Evolutionary conservation across 2,113 vertebrate species (phyloP).

Genomic region (Corydoras sp.): DNA sequence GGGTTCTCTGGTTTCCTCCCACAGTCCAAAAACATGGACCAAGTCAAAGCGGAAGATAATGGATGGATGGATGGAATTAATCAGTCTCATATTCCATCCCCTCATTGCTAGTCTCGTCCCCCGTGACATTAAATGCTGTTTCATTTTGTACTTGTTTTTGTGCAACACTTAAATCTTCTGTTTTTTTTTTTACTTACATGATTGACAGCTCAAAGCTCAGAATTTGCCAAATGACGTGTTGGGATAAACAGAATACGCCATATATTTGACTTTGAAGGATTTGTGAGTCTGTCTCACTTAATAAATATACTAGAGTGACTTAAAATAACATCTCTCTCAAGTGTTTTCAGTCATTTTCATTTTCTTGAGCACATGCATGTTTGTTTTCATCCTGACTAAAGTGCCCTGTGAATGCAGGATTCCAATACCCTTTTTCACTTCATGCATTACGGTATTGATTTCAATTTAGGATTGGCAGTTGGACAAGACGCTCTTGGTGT

Average conservation of each 20-base stretch:
- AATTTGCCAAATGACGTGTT: not conserved
- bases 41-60: too few relatives aligned
- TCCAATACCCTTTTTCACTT: not conserved
- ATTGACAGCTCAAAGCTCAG: conserved; percentile 3
- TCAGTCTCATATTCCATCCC: not conserved
- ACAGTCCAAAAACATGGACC: too few relatives aligned
- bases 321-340: not conserved
- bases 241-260: not conserved
- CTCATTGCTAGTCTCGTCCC: not conserved
- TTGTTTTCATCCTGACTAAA: not conserved
- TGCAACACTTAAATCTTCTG: conserved; percentile 2
- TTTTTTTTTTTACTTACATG: not conserved
- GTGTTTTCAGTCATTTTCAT: not conserved
- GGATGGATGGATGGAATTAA: too few relatives aligned
- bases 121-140: conserved; percentile 1
- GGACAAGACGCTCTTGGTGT: not conserved
- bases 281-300: conserved; percentile 5
- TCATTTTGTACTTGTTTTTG: conserved; percentile 4
- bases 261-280: conserved; percentile 7
- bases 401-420: not conserved
- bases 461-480: too few relatives aligned
- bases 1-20: too few relatives aligned
- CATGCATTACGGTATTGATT: not conserved
- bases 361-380: not conserved
- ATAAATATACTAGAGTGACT: not conserved